Base-by-base conservation (phyloP, 2,888 invertebrate genomes). In the Drosophila formosana region DNA sequence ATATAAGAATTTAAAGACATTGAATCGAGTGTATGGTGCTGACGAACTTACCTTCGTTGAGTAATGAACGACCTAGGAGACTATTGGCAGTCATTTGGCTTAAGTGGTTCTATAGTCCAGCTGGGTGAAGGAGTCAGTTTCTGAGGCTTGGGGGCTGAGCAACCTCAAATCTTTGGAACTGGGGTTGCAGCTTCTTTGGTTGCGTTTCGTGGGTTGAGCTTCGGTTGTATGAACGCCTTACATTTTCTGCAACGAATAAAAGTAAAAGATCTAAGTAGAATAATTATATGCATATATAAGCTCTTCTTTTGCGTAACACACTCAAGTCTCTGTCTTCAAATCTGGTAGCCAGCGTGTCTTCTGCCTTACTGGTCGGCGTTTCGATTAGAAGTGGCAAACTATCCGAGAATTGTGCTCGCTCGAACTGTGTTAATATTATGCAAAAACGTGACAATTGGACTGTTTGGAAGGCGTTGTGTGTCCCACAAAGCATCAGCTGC, bases 1-100 rank as follows among this genome's bases (percentile, higher is more conserved):
- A 9, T 1, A 18, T 1, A 30, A 39, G 4, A 32, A 32, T 47
- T 28, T 25, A 23, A n/a, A 13, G 1, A 8, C 25, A 5, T 23
- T 30, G 1, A 2, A n/a, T 6, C 7, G 8, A 26, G 6, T 4
- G 4, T 25, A 7, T 52, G n/a, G 18, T 9, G 18, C 25, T 8
- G 3, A 28, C 1, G 1, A 50, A 60, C 67, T 76, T 56, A 89
- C 90, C 89, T 73, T 90, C 90, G 61, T 83, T 82, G 8, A 89
- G 60, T 61, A 86, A 49, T 65, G 91, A 74, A 68, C 90, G 78
- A 56, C 88, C 84, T 8, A 90, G 30, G 30, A 90, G 63, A 67
- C 75, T 81, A 72, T 79, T 90, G 72, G 82, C 83, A 82, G 90
- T 83, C 90, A 90, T 90, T 86, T 84, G 82, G 72, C 65, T 72